Evolutionary conservation across 2,113 vertebrate genomes (phyloP), one percentile per base, ranked within the genome.

Genomic region (Austrofundulus limnaeus): DNA sequence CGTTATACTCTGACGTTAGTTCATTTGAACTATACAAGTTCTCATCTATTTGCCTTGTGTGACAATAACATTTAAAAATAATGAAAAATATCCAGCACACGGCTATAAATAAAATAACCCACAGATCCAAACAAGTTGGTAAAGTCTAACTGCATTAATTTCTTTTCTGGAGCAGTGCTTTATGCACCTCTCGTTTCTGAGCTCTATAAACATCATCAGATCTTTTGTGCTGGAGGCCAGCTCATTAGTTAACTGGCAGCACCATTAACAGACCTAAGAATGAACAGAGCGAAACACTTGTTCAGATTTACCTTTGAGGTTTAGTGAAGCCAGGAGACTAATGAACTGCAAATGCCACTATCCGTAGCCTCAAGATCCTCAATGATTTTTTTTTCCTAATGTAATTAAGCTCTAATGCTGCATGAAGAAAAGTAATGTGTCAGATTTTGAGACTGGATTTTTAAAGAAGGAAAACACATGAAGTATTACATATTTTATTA

Each of bases 161-260:
- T 66, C 65, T 50, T 45, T 59, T 23, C 39, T 20, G 17, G 34
- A 67, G 49, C 46, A 19, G 66, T 55, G 45, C 59, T 63, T 61
- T 37, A 63, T 64, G 37, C 65, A 66, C 38, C n/a, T 34, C 70
- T 62, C 51, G 60, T 54, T 64, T 38, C 15, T n/a, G 14, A 38
- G 15, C 39, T 64, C 25, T 53, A 63, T 77, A 83, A 84, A 84
- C 60, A 69, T 61, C 24, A 15, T 14, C 41, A 41, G 70, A 61
- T 19, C 21, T 64, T 77, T 24, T 69, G 59, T 81, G 51, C 61
- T 62, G 16, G 13, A 67, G 50, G 65, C 59, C 64, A 71, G 60
- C 68, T 81, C 77, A 70, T 88, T 83, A 78, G 72, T 72, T 72
- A 73, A 75, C 74, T 64, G 64, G 66, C 66, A 75, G 70, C 68